Conservation (phyloP, 2,113 vertebrate species). For the Tychaedon coryphoeus region DNA sequence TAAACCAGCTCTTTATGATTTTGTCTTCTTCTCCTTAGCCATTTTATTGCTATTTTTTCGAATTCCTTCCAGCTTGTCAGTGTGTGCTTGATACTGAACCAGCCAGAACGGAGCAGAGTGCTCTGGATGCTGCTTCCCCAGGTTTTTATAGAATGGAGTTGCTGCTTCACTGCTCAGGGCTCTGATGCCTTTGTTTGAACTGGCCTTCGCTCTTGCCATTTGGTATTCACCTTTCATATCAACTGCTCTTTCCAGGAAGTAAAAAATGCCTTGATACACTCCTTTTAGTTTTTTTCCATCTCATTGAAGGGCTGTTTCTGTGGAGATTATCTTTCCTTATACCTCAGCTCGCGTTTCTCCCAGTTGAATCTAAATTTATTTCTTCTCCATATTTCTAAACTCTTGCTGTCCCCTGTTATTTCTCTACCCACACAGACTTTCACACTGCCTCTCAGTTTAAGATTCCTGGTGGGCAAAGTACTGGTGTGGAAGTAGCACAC, state of each 20-base stretch:
- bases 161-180: neutral
- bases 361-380: slow-evolving; percentile 55
- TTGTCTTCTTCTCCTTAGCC: neutral
- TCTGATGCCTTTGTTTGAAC: neutral
- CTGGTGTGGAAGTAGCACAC: slow-evolving; percentile 49
- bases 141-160: neutral
- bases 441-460: slow-evolving; percentile 66
- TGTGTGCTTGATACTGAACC: neutral
- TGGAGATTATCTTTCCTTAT: slow-evolving; percentile 13
- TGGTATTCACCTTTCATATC: neutral
- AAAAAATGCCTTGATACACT: neutral
- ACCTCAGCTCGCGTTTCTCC: slow-evolving; percentile 16
- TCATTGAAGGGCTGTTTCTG: slow-evolving; percentile 52
- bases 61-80: neutral
- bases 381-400: slow-evolving; percentile 58
- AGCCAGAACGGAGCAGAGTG: neutral
- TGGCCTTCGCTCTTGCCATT: neutral
- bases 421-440: slow-evolving; percentile 65
- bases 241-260: slow-evolving; percentile 37
- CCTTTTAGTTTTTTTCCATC: slow-evolving; percentile 31
- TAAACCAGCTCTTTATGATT: neutral
- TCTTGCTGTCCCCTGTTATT: slow-evolving; percentile 64
- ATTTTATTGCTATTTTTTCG: neutral
- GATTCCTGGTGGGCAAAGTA: slow-evolving; percentile 61
- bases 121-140: neutral